Conservation (phyloP, 2,888 invertebrate genomes). For the Timema podura region DNA sequence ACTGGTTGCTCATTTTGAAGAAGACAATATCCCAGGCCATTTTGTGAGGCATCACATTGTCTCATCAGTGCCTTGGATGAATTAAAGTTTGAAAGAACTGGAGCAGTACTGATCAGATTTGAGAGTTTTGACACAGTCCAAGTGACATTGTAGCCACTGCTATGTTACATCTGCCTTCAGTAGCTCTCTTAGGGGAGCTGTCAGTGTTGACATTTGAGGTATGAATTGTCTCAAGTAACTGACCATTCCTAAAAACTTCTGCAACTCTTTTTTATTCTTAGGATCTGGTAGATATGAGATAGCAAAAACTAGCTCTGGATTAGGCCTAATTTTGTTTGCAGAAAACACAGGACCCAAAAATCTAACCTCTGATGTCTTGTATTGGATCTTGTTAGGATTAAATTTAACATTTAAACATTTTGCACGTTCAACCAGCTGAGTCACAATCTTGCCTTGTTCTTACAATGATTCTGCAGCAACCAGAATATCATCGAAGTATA, state of each 20-base stretch:
- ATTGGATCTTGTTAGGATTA: slow-evolving; percentile 14
- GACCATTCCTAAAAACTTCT: slow-evolving; percentile 19
- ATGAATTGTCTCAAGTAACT: slow-evolving; percentile 20
- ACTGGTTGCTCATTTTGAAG: slow-evolving; percentile 39
- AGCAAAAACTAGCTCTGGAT: background rate
- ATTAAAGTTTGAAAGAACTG: slow-evolving; percentile 27
- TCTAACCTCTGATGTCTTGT: background rate
- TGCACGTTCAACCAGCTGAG: slow-evolving; percentile 16
- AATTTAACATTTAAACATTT: slow-evolving; percentile 11
- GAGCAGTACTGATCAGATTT: slow-evolving; percentile 19
- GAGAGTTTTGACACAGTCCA: background rate
- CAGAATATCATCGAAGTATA: background rate
- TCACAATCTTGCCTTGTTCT: background rate
- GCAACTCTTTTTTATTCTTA: slow-evolving; percentile 12
- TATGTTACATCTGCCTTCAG: background rate
- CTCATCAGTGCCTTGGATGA: slow-evolving; percentile 20
- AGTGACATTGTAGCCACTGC: slow-evolving; percentile 17
- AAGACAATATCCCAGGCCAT: slow-evolving; percentile 1
- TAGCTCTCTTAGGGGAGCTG: slow-evolving; percentile 23
- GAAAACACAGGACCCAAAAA: slow-evolving; percentile 15
- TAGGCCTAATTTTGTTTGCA: background rate
- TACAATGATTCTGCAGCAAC: background rate
- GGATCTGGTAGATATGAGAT: background rate
- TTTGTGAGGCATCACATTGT: slow-evolving; percentile 31
- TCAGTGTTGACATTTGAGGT: slow-evolving; percentile 16